These are phyloP conservation scores for Pteropus rufus DNA, from an alignment of 2,797 vertebrate species.

Conservation along the genomic window DNA sequence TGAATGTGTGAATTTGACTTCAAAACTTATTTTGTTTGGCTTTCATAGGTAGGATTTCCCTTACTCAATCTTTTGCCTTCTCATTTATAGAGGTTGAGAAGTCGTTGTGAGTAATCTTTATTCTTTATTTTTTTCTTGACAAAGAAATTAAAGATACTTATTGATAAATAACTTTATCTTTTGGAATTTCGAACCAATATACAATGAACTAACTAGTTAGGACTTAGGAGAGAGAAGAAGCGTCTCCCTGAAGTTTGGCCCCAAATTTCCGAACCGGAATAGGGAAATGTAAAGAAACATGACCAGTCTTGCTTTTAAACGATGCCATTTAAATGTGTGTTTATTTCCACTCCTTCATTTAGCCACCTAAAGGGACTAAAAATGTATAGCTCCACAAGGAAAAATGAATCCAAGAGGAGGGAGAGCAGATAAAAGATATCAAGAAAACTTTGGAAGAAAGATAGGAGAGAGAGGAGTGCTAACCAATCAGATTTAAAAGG, in stretches of 20 bases:
- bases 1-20: background rate
- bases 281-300: background rate
- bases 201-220: background rate
- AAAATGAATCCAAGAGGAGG: background rate
- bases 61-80: background rate
- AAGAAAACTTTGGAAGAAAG: background rate
- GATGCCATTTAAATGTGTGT: background rate
- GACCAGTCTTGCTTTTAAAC: background rate
- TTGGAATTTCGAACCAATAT: background rate
- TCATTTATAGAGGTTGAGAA: background rate
- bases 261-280: background rate
- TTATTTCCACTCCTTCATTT: background rate
- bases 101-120: background rate
- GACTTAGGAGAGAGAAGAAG: background rate
- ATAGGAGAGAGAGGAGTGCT: background rate
- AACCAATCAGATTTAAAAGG: background rate
- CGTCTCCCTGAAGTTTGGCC: background rate
- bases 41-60: background rate
- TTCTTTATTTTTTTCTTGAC: background rate
- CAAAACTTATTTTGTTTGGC: background rate
- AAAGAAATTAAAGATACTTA: background rate
- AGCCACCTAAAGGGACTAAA: background rate
- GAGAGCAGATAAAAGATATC: background rate
- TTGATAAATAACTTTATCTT: background rate
- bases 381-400: background rate